These are phyloP conservation scores for Drosophila serrata DNA, from an alignment of 1,140 invertebrate genomes.

Conservation along the genomic window DNA sequence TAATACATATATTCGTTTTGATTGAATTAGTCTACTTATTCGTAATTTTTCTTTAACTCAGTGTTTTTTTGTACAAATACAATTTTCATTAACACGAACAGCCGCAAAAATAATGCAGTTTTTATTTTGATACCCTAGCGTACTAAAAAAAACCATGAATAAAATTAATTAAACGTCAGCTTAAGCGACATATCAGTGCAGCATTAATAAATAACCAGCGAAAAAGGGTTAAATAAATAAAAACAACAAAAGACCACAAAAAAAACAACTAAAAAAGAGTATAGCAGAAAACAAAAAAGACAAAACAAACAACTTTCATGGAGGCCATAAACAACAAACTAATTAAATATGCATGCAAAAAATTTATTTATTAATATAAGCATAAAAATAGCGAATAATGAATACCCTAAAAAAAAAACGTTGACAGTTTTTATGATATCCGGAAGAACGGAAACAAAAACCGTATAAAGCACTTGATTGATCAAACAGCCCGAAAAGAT, in stretches of 20 bases:
- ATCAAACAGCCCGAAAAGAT: slow-evolving; percentile 16
- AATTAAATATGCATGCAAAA: slow-evolving; percentile 69
- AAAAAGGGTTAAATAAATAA: slow-evolving; percentile 69
- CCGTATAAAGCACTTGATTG: slow-evolving; percentile 12
- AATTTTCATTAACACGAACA: slow-evolving; percentile 60
- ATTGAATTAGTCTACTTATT: slow-evolving; percentile 56
- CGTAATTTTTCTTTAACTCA: slow-evolving; percentile 33
- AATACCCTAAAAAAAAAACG: slow-evolving; percentile 36
- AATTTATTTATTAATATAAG: slow-evolving; percentile 29
- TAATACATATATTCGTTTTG: slow-evolving; percentile 17
- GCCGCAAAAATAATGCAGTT: slow-evolving; percentile 43
- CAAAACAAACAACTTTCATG: slow-evolving; percentile 43
- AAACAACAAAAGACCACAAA: slow-evolving; percentile 45
- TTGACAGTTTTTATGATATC: not conserved
- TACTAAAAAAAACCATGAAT: slow-evolving; percentile 72
- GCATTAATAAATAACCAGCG: slow-evolving; percentile 74
- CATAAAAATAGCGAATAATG: slow-evolving; percentile 26
- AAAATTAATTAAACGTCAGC: slow-evolving; percentile 80
- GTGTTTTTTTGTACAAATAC: slow-evolving; percentile 20
- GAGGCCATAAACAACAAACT: slow-evolving; percentile 72
- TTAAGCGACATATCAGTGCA: slow-evolving; percentile 74
- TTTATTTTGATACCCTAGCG: slow-evolving; percentile 28
- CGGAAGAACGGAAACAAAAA: slow-evolving; percentile 6
- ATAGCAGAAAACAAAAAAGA: slow-evolving; percentile 29
- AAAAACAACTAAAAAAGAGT: slow-evolving; percentile 40